Evolutionary conservation across 2,888 invertebrate species (phyloP), one percentile per base, ranked within the genome.

Genomic region (Lamellibrachia satsuma): DNA sequence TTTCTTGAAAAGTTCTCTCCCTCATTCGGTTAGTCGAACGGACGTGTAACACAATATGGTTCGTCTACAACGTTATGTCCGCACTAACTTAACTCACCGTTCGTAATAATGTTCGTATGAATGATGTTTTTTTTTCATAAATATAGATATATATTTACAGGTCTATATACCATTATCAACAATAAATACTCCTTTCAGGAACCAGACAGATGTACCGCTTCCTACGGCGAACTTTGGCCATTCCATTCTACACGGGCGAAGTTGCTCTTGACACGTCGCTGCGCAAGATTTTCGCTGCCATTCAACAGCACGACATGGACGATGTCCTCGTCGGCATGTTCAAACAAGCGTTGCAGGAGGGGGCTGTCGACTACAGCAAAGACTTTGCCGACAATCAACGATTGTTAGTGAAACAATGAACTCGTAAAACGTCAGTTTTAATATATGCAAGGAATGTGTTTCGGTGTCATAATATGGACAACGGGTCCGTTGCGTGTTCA

Each of bases 231-330:
- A 52, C 52, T n/a, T 92, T 94, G 7, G 90, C 91, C 52, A 92
- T 94, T 52, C 39, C 55, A 15, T 94, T 94, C 91, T 92, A 94
- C 92, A 55, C 90, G 22, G 94, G 93, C 55, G 52, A 93, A 15
- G 90, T 55, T n/a, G 15, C 92, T 11, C 92, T 93, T 11, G 94
- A 94, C 91, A 75, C 52, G 9, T 75, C 92, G 39, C 92, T 94
- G 91, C 91, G 93, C 60, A 92, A 75, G 52, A 93, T 94, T 55
- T 91, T 92, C 91, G 51, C 55, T 6, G 93, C 93, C 90, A 92
- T 94, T 92, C 91, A 93, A 57, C 55, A 92, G 91, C 52, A 90
- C 8, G 39, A 75, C 52, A 51, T 93, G 8, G 91, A 90, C 39
- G 51, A 90, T n/a, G 91, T 92, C 15, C 90, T 93, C 8, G 7